Evolutionary conservation across 2,113 vertebrate species (phyloP), one percentile per base, ranked within the genome.

Genomic region (Hassar affinis): DNA sequence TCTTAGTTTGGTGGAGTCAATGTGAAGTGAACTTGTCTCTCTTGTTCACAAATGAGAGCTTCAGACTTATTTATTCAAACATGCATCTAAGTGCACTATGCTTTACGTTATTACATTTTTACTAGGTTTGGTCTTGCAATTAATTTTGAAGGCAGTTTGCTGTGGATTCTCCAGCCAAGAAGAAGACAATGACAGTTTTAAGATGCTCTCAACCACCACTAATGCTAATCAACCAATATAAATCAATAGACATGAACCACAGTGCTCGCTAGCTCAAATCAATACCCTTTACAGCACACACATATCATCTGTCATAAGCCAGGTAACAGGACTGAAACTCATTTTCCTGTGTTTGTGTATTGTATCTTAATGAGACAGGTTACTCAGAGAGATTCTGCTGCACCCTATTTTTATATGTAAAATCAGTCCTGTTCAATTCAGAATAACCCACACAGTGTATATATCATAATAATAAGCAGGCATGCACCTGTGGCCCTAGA

Each of bases 1-100:
- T 82, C 84, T 30, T 57, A 80, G 83, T 80, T 85, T 85, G 74
- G 76, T 54, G 38, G 57, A 87, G 79, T 85, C 84, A 81, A 38
- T 75, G 49, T 1, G 69, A 75, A 75, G 78, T 82, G 54, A 84
- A 80, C 84, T 79, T 57, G 78, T 82, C 80, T 85, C 66, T 78
- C 54, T 74, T 61, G 64, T 84, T 83, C 80, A 33, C n/a, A n/a
- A 81, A 64, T 47, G 61, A 20, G 56, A 71, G 42, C 81, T 66
- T 62, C n/a, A 17, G 38, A 33, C 27, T 18, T 82, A 66, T 83
- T 79, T 64, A 76, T 47, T 86, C 27, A 49, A 61, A 78, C 51
- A 47, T 64, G 78, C 51, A 54, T 33, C 57, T 35, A 52, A 18
- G 59, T 30, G 17, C 35, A 35, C 35, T 66, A 52, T 7, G 27